Evolutionary conservation across 2,797 vertebrate genomes (phyloP).

Genomic region (Chloroceryle amazona): DNA sequence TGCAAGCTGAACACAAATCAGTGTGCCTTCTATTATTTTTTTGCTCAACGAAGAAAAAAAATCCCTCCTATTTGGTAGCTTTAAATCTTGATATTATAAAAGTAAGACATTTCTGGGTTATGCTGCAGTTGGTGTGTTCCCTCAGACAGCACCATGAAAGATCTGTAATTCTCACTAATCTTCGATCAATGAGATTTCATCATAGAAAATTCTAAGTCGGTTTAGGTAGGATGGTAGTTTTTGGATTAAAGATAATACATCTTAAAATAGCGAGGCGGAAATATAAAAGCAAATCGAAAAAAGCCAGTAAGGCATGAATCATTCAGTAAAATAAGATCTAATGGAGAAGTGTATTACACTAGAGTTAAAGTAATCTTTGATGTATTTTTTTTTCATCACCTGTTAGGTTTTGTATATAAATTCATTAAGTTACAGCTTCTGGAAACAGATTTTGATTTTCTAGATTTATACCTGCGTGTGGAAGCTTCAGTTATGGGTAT

Average conservation of each 20-base stretch:
- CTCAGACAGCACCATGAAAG: background rate
- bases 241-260: conserved; percentile 25
- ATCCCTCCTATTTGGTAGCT: background rate
- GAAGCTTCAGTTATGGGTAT: conserved; percentile 15
- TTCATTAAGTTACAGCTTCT: background rate
- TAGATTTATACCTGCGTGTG: background rate
- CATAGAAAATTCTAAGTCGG: background rate
- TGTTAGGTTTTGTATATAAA: conserved; percentile 27
- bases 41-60: background rate
- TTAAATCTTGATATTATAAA: background rate
- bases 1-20: background rate
- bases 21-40: background rate
- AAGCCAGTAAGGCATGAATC: conserved; percentile 4
- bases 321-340: conserved; percentile 5
- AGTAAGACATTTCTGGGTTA: background rate
- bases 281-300: conserved; percentile 19
- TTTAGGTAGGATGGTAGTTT: conserved; percentile 18
- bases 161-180: background rate
- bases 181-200: conserved; percentile 31
- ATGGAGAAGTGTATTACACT: background rate
- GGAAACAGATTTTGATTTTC: conserved; percentile 3
- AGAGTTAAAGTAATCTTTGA: background rate
- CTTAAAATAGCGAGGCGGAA: background rate
- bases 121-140: background rate
- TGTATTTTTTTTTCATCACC: background rate